Evolutionary conservation across 2,888 invertebrate species (phyloP).

Genomic region (Craniophora ligustri): DNA sequence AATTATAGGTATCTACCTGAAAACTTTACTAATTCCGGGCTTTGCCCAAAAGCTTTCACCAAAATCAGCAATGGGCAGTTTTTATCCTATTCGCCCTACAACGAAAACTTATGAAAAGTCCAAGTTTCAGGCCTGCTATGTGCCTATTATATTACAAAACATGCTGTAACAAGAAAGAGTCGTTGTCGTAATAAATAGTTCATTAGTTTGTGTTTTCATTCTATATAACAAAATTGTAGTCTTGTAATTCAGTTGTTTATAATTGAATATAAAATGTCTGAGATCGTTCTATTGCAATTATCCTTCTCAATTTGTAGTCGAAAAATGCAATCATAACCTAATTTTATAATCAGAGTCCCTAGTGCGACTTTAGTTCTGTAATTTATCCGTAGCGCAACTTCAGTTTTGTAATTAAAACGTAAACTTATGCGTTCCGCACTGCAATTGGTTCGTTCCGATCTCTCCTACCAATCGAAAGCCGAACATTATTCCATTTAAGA

Average conservation of each 20-base stretch:
- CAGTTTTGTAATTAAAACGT: too few relatives aligned
- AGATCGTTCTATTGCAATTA: too few relatives aligned
- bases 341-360: too few relatives aligned
- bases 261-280: slow-evolving; percentile 21
- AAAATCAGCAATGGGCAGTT: slow-evolving; percentile 13
- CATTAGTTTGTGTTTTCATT: slow-evolving; percentile 23
- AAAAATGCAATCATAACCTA: too few relatives aligned
- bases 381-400: too few relatives aligned
- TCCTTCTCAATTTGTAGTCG: too few relatives aligned
- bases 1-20: slow-evolving; percentile 11
- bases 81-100: slow-evolving; percentile 9
- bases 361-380: too few relatives aligned
- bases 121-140: slow-evolving; percentile 22
- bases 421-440: too few relatives aligned
- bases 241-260: slow-evolving; percentile 26
- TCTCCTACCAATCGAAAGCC: too few relatives aligned
- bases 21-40: slow-evolving; percentile 26
- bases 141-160: slow-evolving; percentile 43
- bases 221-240: slow-evolving; percentile 10
- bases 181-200: slow-evolving; percentile 35
- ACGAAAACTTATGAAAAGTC: slow-evolving; percentile 32
- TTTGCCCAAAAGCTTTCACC: slow-evolving; percentile 16
- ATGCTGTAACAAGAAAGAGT: slow-evolving; percentile 28
- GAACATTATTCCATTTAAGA: too few relatives aligned
- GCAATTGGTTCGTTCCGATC: too few relatives aligned